A percentile compares a stretch with the other conserved stretches of the same genome.
Evolutionary conservation across 2,888 invertebrate genomes (phyloP).

Genomic region (Ochropleura leucogaster): DNA sequence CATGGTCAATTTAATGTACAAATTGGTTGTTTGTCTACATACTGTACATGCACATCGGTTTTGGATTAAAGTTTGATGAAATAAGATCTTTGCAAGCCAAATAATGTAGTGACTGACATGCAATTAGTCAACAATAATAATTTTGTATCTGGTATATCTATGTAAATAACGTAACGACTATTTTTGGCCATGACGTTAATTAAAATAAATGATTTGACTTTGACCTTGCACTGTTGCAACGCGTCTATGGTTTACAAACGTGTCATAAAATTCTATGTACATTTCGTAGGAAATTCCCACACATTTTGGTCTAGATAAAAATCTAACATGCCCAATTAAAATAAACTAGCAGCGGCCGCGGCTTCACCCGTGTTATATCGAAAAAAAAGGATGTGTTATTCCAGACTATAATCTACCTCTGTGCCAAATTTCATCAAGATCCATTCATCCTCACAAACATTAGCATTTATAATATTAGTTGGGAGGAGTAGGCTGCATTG

Average conservation of each 20-base stretch:
- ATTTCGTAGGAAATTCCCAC: not conserved
- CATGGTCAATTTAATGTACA: conserved; percentile 56
- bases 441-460: too few relatives aligned
- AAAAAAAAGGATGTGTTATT: too few relatives aligned
- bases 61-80: not conserved
- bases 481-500: too few relatives aligned
- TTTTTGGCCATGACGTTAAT: not conserved
- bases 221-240: conserved; percentile 19
- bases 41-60: not conserved
- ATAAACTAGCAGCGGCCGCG: not conserved
- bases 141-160: not conserved
- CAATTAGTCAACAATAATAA: not conserved
- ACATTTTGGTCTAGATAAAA: not conserved
- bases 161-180: not conserved
- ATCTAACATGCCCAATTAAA: not conserved
- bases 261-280: not conserved
- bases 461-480: too few relatives aligned
- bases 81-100: not conserved
- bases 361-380: too few relatives aligned
- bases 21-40: conserved; percentile 36
- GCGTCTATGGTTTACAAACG: not conserved
- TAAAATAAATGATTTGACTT: conserved; percentile 23
- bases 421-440: too few relatives aligned
- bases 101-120: not conserved
- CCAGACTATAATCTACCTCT: too few relatives aligned